These are phyloP conservation scores for Venustaconcha ellipsiformis DNA, from an alignment of 1,140 invertebrate species.

Conservation along the genomic window DNA sequence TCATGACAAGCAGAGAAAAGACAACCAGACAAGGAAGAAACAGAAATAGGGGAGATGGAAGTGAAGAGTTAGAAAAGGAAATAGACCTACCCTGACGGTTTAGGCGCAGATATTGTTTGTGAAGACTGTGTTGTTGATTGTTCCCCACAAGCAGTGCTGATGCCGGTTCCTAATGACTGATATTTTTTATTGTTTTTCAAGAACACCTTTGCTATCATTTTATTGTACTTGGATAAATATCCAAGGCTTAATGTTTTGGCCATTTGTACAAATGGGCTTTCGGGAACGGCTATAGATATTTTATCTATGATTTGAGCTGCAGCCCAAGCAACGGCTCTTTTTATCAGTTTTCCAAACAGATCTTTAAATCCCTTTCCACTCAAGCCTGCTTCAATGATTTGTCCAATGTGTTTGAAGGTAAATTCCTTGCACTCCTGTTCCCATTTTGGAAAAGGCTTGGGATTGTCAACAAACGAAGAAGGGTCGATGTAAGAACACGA, in stretches of 20 bases:
- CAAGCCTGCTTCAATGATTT: slow-evolving; percentile 9
- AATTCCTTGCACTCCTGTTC: slow-evolving; percentile 18
- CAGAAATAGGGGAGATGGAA: no score
- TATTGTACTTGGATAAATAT: background rate
- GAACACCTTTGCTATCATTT: background rate
- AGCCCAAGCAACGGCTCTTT: background rate
- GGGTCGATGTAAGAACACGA: slow-evolving; percentile 18
- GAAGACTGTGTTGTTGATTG: background rate
- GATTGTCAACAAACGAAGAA: slow-evolving; percentile 9
- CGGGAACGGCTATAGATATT: background rate
- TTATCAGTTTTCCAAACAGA: background rate
- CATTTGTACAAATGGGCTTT: background rate
- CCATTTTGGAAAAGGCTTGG: slow-evolving; percentile 18
- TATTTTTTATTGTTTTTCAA: background rate
- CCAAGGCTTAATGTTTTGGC: background rate
- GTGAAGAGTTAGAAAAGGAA: no score
- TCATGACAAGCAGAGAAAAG: no score
- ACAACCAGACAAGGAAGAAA: no score
- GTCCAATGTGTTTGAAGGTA: slow-evolving; percentile 1
- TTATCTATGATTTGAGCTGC: background rate
- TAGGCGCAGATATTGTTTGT: background rate
- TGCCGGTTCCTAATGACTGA: no score
- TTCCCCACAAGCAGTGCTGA: background rate
- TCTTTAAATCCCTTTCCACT: background rate
- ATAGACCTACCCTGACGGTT: background rate